Conservation (phyloP, 2,888 invertebrate genomes). For the Drosophila affinis region DNA sequence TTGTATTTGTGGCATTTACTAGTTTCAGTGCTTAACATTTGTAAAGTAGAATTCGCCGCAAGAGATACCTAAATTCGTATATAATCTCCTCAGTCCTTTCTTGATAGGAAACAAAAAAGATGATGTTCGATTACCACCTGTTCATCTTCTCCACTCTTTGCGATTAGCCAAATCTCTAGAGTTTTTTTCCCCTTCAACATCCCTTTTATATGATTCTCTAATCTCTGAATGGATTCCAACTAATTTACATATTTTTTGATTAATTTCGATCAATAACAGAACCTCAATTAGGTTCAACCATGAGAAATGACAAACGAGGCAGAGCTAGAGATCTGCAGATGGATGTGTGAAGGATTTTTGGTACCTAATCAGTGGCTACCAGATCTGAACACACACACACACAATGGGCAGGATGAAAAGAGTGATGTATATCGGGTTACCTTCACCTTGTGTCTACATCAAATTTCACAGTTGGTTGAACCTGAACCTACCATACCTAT, state of each 20-base stretch:
- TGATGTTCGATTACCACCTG: neutral
- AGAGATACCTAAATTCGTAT: too few species aligned
- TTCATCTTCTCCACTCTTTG: neutral
- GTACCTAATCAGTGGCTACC: slow-evolving; percentile 36
- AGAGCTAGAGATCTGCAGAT: neutral
- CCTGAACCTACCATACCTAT: slow-evolving; percentile 8
- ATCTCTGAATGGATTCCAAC: too few species aligned
- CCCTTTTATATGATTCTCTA: neutral
- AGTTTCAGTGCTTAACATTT: too few species aligned
- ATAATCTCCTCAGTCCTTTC: neutral
- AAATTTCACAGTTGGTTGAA: slow-evolving; percentile 36
- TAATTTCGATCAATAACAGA: slow-evolving; percentile 5
- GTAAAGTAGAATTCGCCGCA: too few species aligned
- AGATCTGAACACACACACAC: slow-evolving; percentile 19
- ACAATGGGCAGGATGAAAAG: slow-evolving; percentile 1
- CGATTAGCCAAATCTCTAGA: neutral
- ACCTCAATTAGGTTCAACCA: slow-evolving; percentile 32
- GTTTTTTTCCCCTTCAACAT: neutral
- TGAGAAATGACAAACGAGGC: slow-evolving; percentile 1
- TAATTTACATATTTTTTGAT: slow-evolving; percentile 22
- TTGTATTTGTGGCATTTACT: neutral
- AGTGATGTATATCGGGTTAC: slow-evolving; percentile 47
- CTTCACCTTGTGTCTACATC: slow-evolving; percentile 22
- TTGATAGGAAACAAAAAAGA: neutral
- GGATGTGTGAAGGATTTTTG: neutral